phyloP scores from a whole-genome alignment of 2,113 vertebrate species.

The Larimichthys polyactis region DNA sequence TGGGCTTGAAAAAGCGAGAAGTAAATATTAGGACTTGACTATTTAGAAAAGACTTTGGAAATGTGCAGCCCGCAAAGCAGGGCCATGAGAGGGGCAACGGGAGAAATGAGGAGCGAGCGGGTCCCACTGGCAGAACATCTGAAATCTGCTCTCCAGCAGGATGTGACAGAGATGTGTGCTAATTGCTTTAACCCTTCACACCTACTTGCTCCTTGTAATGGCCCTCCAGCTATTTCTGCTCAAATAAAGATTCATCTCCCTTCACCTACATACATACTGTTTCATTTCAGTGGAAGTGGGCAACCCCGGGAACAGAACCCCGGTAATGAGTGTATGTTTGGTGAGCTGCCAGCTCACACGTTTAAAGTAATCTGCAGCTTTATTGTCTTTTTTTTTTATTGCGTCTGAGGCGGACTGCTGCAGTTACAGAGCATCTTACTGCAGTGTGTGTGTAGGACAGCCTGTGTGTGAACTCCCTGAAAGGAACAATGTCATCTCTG shows the following conservation, averaged over 20 bases:
- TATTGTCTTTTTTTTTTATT: neutral
- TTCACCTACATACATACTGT: conserved; percentile 62
- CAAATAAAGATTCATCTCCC: conserved; percentile 81
- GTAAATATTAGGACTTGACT: conserved; percentile 84
- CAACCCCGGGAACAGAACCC: conserved; percentile 5
- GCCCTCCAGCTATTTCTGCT: conserved; percentile 34
- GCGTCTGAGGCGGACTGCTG: neutral
- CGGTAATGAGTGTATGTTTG: conserved; percentile 10
- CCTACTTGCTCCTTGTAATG: conserved; percentile 69
- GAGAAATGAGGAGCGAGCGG: conserved; percentile 40
- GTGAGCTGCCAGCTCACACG: neutral
- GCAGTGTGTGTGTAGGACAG: neutral
- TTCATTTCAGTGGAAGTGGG: conserved; percentile 18
- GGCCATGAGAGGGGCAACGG: conserved; percentile 63
- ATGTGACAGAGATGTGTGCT: conserved; percentile 64
- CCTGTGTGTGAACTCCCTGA: neutral
- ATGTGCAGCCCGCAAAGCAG: conserved; percentile 56
- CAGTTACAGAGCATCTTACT: conserved; percentile 1
- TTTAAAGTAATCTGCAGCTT: conserved; percentile 4
- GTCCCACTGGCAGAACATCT: conserved; percentile 45
- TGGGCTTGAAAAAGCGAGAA: conserved; percentile 72
- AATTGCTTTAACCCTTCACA: conserved; percentile 78
- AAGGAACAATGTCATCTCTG: neutral
- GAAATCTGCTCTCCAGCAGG: conserved; percentile 56
- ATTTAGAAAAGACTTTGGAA: conserved; percentile 75